phyloP scores from a whole-genome alignment of 2,113 vertebrate genomes.

The Chionodraco myersi region DNA sequence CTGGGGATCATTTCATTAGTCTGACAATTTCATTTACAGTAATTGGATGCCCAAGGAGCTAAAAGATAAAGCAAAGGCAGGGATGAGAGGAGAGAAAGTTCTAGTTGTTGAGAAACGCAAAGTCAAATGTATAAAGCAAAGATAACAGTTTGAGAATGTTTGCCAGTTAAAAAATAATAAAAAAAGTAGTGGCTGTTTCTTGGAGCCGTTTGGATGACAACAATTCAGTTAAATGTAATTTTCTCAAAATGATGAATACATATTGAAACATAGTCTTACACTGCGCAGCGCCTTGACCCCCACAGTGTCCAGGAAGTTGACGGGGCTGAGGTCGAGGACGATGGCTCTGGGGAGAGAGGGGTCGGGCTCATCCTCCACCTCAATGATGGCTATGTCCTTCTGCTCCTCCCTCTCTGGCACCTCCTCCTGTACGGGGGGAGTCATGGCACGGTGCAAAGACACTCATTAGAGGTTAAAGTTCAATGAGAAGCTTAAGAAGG shows the following conservation, averaged over 20 bases:
- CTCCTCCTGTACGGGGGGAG: conserved; percentile 46
- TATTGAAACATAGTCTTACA: conserved; percentile 73
- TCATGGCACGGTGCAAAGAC: not conserved
- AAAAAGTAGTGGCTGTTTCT: too few relatives aligned
- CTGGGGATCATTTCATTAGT: conserved; percentile 21
- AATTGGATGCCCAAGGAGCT: conserved; percentile 23
- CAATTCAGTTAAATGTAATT: not conserved
- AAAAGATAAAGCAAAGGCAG: not conserved
- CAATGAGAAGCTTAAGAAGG: too few relatives aligned
- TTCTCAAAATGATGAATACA: too few relatives aligned
- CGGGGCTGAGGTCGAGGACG: conserved; percentile 89
- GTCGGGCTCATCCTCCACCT: conserved; percentile 70
- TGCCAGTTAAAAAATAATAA: not conserved
- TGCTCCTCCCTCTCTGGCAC: conserved; percentile 12
- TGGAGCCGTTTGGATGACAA: not conserved
- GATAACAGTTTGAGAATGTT: not conserved
- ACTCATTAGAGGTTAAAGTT: not conserved
- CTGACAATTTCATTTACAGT: not conserved
- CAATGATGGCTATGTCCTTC: conserved; percentile 58
- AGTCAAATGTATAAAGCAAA: not conserved
- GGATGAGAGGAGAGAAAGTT: not conserved
- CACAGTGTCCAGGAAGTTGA: conserved; percentile 94
- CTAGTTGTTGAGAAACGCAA: not conserved
- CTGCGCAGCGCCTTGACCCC: conserved; percentile 90
- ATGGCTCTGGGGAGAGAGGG: conserved; percentile 82